Evolutionary conservation across 1,140 invertebrate genomes (phyloP).

Genomic region (Micrasema longulum): DNA sequence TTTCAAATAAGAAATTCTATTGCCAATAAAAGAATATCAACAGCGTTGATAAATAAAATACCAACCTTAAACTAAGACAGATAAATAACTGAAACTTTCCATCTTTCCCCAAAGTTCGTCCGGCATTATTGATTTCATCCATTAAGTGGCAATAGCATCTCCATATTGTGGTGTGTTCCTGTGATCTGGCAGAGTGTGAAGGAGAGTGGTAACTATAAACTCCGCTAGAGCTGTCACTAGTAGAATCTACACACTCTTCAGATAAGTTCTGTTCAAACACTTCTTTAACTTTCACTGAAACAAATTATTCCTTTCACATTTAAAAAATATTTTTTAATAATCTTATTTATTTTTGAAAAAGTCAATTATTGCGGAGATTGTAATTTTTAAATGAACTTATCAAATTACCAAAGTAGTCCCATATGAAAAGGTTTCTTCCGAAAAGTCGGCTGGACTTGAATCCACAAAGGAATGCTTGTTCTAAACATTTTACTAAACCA

Average conservation of each 20-base stretch:
- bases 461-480: slow-evolving; percentile 94
- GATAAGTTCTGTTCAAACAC: slow-evolving; percentile 83
- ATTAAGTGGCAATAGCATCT: slow-evolving; percentile 83
- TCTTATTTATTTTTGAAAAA: slow-evolving; percentile 29
- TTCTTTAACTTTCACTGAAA: slow-evolving; percentile 85
- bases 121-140: slow-evolving; percentile 86
- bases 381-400: too few relatives aligned
- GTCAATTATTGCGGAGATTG: too few relatives aligned
- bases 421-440: slow-evolving; percentile 94
- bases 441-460: slow-evolving; percentile 94
- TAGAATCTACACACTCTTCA: slow-evolving; percentile 65
- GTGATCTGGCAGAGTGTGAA: slow-evolving; percentile 63
- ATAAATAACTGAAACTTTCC: slow-evolving; percentile 98
- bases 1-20: too few relatives aligned
- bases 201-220: slow-evolving; percentile 54
- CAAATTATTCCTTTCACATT: slow-evolving; percentile 11
- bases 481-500: slow-evolving; percentile 92
- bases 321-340: slow-evolving; percentile 17
- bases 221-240: slow-evolving; percentile 52
- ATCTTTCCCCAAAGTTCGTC: slow-evolving; percentile 93
- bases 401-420: slow-evolving; percentile 94
- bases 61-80: slow-evolving; percentile 87
- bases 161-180: slow-evolving; percentile 77
- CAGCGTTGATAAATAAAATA: too few relatives aligned
- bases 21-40: too few relatives aligned